phyloP scores from a whole-genome alignment of 2,888 invertebrate species.

The Tetramorium bicarinatum region DNA sequence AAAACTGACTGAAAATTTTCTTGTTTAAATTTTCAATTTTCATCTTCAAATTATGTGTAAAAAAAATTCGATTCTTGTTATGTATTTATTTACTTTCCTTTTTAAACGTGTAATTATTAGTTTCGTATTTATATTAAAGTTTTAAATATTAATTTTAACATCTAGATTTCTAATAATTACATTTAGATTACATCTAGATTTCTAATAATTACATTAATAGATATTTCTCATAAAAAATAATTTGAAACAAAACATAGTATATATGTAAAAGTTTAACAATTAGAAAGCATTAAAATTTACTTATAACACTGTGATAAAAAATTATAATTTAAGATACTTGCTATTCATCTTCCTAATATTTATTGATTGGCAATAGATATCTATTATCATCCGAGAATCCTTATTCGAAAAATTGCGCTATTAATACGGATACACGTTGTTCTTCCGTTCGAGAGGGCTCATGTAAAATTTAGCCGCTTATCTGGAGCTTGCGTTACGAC shows the following conservation, averaged over 20 bases:
- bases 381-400: neutral
- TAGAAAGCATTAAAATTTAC: neutral
- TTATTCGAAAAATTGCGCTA: constrained; percentile 10
- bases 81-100: neutral
- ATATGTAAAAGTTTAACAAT: neutral
- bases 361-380: constrained; percentile 5
- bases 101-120: neutral
- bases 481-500: constrained; percentile 54
- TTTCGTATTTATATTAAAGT: neutral
- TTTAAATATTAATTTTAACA: neutral
- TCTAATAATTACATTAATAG: neutral
- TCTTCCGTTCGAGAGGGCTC: constrained; percentile 47
- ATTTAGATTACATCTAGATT: neutral
- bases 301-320: neutral
- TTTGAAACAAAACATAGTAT: neutral
- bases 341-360: constrained; percentile 25
- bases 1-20: neutral
- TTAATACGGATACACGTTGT: neutral
- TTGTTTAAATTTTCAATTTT: too few relatives aligned
- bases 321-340: neutral
- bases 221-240: neutral
- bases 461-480: constrained; percentile 70
- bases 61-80: neutral
- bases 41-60: neutral
- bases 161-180: neutral